Percentiles rank a stretch among this genome's conserved stretches.
phyloP scores from a whole-genome alignment of 1,140 invertebrate genomes.

The Panagrolaimus sp. region DNA sequence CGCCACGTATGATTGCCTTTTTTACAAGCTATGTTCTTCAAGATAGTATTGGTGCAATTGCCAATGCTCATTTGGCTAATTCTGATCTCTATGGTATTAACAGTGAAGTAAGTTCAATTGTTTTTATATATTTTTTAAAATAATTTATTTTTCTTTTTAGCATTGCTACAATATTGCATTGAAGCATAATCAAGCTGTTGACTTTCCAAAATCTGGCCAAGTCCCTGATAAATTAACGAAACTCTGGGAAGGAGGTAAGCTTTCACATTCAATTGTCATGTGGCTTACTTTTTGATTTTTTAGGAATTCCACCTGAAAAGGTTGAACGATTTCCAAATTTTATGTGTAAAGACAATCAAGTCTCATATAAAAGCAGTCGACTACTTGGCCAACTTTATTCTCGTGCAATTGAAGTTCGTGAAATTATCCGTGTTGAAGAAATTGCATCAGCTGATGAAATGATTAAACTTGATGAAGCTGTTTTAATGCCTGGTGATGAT shows the following conservation, averaged over 20 bases:
- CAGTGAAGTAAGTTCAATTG: conserved; percentile 22
- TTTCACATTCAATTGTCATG: no score
- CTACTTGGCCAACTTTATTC: conserved; percentile 54
- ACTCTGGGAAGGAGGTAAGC: no score
- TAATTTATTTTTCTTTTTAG: background rate
- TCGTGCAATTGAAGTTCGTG: conserved; percentile 5
- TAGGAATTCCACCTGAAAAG: conserved; percentile 36
- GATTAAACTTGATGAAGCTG: background rate
- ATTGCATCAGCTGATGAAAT: background rate
- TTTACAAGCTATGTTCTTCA: conserved; percentile 50
- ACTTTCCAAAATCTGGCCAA: conserved; percentile 57
- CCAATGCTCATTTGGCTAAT: conserved; percentile 49
- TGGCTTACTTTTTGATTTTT: no score
- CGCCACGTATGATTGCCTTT: conserved; percentile 43
- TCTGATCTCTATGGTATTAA: conserved; percentile 53
- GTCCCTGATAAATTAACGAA: conserved; percentile 25
- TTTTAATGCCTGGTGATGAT: background rate
- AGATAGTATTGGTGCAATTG: conserved; percentile 56
- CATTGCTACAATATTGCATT: conserved; percentile 46
- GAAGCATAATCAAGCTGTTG: conserved; percentile 49
- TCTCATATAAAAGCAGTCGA: conserved; percentile 48
- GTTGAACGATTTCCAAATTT: conserved; percentile 52
- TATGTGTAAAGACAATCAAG: conserved; percentile 50
- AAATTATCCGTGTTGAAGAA: background rate
- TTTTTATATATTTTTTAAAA: background rate